Base-by-base conservation (phyloP, 92 coral and sea anemone species). In the Porites divaricata region DNA sequence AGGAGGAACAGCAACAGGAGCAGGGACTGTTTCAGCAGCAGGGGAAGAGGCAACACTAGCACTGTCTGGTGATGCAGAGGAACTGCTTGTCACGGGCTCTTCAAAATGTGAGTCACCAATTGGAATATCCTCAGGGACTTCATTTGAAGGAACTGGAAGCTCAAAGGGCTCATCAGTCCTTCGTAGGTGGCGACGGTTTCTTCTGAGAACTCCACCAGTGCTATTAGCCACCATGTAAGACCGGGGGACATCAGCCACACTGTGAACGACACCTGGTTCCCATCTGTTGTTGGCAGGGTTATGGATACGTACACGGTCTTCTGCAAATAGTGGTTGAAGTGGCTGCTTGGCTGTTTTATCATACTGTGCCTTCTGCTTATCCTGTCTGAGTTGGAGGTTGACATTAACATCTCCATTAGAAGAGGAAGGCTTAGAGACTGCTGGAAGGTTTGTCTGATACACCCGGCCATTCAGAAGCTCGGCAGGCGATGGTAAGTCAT, bases 401-500 rank as follows among this genome's bases (percentile, higher is more conserved):
- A 35, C 75, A 53, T 83, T 92, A 16, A 74, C 52, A 35, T 90
- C 91, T 3, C 80, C 52, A 74, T 71, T 67, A 41, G 70, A 70
- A 53, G 73, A 51, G 70, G 58, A 35, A 61, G 90, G 85, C 72
- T 88, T 86, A 15, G 88, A 87, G 69, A 93, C 63, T 22, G 93
- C 88, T 72, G 94, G 93, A 14, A 93, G 93, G 74, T 93, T 93
- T 14, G 93, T 85, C 85, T 93, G 45, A 35, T 35, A 35, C 45
- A 35, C 45, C 45, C 90, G 73, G 63, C 83, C 85, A 65, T 91
- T 93, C 45, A 89, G 63, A 57, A 90, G 80, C 67, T 88, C 94
- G 24, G 97, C 84, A 9, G 95, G 91, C 48, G 97, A 93, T 22
- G 95, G 90, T 17, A 89, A 48, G 21, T 68, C 53, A 45, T 87